phyloP scores from a whole-genome alignment of 2,888 invertebrate genomes.

The Actias luna region DNA sequence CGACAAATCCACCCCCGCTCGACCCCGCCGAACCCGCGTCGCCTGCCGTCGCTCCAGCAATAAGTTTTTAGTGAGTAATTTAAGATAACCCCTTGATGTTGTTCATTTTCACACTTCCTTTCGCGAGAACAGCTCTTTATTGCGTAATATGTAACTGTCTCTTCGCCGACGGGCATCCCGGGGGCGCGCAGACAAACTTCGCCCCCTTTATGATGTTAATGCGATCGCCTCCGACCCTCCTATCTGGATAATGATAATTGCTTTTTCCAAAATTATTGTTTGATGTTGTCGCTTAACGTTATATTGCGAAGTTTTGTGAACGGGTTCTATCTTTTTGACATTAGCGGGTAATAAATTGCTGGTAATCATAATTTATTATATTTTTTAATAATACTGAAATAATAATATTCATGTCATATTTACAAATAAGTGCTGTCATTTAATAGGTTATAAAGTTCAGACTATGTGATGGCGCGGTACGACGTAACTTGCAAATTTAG shows the following conservation, averaged over 20 bases:
- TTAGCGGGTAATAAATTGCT: conserved; percentile 51
- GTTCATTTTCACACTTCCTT: conserved; percentile 83
- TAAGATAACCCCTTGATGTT: conserved; percentile 82
- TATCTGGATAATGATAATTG: conserved; percentile 80
- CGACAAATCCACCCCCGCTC: conserved; percentile 70
- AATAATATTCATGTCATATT: background rate
- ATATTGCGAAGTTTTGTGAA: conserved; percentile 59
- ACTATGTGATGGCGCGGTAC: background rate
- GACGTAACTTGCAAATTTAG: background rate
- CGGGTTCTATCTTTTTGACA: conserved; percentile 55
- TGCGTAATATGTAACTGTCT: conserved; percentile 81
- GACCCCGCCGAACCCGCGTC: conserved; percentile 43
- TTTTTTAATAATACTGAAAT: background rate
- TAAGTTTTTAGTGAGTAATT: conserved; percentile 82
- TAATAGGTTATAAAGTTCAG: background rate
- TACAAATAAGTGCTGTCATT: background rate
- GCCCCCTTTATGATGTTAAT: conserved; percentile 80
- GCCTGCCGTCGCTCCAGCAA: conserved; percentile 60
- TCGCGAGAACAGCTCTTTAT: conserved; percentile 82
- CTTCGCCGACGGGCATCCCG: conserved; percentile 74
- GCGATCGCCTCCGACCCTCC: conserved; percentile 77
- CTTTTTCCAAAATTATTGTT: conserved; percentile 80
- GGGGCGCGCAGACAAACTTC: conserved; percentile 71
- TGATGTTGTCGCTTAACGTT: conserved; percentile 76
- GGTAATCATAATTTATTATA: conserved; percentile 10